Conservation (phyloP, 2,797 vertebrate genomes). For the Chelmon rostratus region DNA sequence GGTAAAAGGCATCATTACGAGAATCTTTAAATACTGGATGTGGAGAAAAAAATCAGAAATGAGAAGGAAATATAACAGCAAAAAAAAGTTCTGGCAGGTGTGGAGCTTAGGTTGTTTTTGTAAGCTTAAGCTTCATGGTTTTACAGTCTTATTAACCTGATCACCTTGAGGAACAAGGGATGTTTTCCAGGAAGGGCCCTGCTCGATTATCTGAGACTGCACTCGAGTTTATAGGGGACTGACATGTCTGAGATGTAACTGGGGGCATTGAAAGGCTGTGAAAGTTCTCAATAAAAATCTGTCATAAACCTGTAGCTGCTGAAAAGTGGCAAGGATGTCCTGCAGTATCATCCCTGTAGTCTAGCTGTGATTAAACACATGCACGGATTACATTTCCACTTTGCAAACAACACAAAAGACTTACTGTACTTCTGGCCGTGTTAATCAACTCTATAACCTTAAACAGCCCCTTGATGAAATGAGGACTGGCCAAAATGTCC, state of each 20-base stretch:
- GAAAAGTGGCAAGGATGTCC: background rate
- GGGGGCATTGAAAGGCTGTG: background rate
- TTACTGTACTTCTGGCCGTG: background rate
- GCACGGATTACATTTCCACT: constrained; percentile 6
- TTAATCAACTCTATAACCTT: constrained; percentile 4
- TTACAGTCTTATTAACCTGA: background rate
- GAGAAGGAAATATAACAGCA: no score
- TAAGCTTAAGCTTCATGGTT: background rate
- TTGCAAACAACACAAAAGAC: constrained; percentile 17
- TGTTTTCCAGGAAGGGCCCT: background rate
- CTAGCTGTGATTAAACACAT: background rate
- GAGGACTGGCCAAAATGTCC: background rate
- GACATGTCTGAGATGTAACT: background rate
- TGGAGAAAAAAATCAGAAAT: background rate
- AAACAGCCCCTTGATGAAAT: constrained; percentile 16
- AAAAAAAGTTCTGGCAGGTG: background rate
- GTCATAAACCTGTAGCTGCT: background rate
- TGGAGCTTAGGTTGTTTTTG: no score
- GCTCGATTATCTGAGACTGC: constrained; percentile 13
- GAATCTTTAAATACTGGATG: background rate
- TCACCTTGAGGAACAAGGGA: background rate
- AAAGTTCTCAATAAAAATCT: constrained; percentile 12
- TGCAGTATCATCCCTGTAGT: background rate
- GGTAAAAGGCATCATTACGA: background rate
- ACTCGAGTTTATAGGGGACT: background rate